These are phyloP conservation scores for Centropus unirufus DNA, from an alignment of 2,113 vertebrate species.

Conservation along the genomic window DNA sequence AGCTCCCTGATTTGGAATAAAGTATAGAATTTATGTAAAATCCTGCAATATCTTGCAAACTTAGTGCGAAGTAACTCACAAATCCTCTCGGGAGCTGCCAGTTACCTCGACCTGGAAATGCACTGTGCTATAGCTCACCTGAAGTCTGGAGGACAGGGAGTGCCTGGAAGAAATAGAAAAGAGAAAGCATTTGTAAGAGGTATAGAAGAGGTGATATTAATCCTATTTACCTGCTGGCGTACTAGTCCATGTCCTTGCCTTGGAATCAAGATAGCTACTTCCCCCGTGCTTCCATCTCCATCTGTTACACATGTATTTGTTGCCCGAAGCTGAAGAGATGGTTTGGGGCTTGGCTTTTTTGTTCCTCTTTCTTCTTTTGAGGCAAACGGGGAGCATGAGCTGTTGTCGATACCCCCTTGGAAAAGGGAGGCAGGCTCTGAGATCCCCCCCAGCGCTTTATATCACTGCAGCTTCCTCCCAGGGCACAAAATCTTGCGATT, in stretches of 20 bases:
- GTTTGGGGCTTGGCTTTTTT: background rate
- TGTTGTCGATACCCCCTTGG: background rate
- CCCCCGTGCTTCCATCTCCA: background rate
- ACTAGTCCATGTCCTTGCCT: background rate
- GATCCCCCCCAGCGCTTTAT: background rate
- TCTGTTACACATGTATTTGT: background rate
- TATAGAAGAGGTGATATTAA: background rate
- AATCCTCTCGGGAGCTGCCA: background rate
- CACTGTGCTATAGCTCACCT: background rate
- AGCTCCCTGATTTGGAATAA: background rate
- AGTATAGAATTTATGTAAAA: background rate
- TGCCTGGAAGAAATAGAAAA: background rate
- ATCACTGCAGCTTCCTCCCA: slow-evolving; percentile 27
- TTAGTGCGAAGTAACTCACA: background rate
- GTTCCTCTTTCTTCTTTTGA: background rate
- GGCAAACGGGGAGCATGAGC: background rate
- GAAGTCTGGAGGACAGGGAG: background rate
- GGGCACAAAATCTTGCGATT: background rate
- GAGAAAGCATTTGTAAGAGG: background rate
- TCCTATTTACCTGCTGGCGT: background rate
- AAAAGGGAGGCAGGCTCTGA: background rate
- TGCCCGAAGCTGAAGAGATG: background rate
- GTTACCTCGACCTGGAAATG: background rate
- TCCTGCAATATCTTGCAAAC: background rate
- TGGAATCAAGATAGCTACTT: background rate